These are phyloP conservation scores for Goniozus legneri DNA, from an alignment of 1,140 invertebrate species.

Conservation along the genomic window DNA sequence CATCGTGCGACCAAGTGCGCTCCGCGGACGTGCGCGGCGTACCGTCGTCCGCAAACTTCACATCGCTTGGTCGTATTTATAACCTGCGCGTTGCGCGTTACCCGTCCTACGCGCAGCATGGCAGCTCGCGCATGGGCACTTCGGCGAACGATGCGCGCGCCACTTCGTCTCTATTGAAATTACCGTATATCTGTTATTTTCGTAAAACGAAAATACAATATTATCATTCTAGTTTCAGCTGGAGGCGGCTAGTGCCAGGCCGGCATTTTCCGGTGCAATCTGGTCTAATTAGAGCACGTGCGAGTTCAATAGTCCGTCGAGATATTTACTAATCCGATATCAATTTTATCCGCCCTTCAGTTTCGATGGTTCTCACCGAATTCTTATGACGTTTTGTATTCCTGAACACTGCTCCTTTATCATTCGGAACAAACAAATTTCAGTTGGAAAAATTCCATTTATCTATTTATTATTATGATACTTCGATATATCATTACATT, in stretches of 20 bases:
- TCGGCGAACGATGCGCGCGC: neutral
- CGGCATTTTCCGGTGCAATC: neutral
- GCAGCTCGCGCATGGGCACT: conserved; percentile 11
- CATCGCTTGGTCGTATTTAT: conserved; percentile 34
- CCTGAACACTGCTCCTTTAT: too few relatives aligned
- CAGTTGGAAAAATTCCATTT: too few relatives aligned
- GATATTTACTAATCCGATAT: too few relatives aligned
- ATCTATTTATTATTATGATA: too few relatives aligned
- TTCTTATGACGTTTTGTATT: too few relatives aligned
- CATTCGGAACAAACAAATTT: too few relatives aligned
- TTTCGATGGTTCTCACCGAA: too few relatives aligned
- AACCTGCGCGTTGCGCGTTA: conserved; percentile 26
- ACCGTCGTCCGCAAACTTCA: conserved; percentile 31
- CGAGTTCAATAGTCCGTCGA: neutral
- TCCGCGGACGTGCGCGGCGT: too few relatives aligned
- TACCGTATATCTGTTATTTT: neutral
- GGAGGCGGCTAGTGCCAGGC: neutral
- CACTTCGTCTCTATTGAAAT: neutral
- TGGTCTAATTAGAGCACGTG: neutral
- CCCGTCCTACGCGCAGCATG: neutral
- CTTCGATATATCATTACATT: too few relatives aligned
- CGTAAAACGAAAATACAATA: neutral
- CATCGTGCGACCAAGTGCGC: conserved; percentile 49
- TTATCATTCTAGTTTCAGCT: too few relatives aligned
- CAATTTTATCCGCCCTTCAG: too few relatives aligned